Percentiles rank a stretch among this genome's conserved stretches.
Conservation (phyloP, 2,797 vertebrate genomes). For the Neopelma chrysocephalum region DNA sequence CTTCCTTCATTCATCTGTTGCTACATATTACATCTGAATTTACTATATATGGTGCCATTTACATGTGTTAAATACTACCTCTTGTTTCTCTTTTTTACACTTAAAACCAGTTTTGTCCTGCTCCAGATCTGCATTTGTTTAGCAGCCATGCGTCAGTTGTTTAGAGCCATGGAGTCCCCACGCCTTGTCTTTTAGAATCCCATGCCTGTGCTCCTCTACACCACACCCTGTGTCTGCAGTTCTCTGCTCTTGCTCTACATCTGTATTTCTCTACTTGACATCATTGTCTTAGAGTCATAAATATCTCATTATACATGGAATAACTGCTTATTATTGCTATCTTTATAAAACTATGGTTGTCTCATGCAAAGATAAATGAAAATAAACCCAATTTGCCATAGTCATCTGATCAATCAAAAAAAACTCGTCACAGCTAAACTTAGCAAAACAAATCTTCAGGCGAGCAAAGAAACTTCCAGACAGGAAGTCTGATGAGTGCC, state of each 20-base stretch:
- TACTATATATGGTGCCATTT: neutral
- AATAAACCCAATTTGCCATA: neutral
- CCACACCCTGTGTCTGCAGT: neutral
- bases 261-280: neutral
- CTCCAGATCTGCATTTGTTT: neutral
- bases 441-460: neutral
- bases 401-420: neutral
- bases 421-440: neutral
- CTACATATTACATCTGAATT: neutral
- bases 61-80: neutral
- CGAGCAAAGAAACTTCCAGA: neutral
- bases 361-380: neutral
- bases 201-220: neutral
- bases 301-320: neutral
- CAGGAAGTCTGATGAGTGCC: neutral
- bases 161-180: neutral
- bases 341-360: neutral
- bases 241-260: neutral
- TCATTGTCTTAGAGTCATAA: neutral
- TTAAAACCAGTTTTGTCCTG: neutral
- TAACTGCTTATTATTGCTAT: neutral
- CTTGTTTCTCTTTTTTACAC: neutral
- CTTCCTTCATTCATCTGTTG: neutral
- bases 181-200: neutral
- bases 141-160: accelerated